Evolutionary conservation across 2,113 vertebrate species (phyloP).

Genomic region (Aspidoscelis tigris): DNA sequence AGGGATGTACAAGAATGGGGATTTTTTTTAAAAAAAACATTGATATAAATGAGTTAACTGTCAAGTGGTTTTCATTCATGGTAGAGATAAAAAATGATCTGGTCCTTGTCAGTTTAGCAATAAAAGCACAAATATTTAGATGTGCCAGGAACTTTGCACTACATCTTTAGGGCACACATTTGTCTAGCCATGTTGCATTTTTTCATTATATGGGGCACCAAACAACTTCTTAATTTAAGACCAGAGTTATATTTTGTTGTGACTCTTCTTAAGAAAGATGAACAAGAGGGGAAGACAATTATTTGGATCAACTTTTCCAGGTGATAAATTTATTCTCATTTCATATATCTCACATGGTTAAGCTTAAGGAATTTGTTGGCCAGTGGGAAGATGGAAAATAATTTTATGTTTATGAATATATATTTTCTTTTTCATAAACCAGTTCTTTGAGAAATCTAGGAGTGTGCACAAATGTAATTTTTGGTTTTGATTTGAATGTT

Average conservation of each 20-base stretch:
- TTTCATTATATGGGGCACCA: conserved; percentile 50
- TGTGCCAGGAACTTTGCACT: neutral
- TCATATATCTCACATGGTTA: neutral
- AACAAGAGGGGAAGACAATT: conserved; percentile 20
- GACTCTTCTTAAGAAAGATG: conserved; percentile 42
- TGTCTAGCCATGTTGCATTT: neutral
- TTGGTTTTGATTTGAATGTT: no score
- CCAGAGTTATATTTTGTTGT: conserved; percentile 26
- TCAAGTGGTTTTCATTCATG: neutral
- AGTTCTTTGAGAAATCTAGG: neutral
- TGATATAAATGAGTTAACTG: no score
- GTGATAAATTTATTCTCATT: conserved; percentile 17
- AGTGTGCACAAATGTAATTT: no score
- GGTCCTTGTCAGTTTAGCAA: neutral
- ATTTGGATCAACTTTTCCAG: conserved; percentile 46
- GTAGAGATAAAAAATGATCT: neutral
- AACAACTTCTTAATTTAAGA: conserved; percentile 32
- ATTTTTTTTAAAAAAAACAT: no score
- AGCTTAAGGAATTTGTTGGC: conserved; percentile 22
- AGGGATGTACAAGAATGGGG: no score
- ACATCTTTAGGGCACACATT: neutral
- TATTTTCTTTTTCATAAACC: conserved; percentile 50
- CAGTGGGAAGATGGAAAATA: conserved; percentile 17
- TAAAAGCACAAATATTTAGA: neutral
- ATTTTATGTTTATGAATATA: conserved; percentile 23